Evolutionary conservation across 2,888 invertebrate genomes (phyloP).

Genomic region (Xestia rhomboidea): DNA sequence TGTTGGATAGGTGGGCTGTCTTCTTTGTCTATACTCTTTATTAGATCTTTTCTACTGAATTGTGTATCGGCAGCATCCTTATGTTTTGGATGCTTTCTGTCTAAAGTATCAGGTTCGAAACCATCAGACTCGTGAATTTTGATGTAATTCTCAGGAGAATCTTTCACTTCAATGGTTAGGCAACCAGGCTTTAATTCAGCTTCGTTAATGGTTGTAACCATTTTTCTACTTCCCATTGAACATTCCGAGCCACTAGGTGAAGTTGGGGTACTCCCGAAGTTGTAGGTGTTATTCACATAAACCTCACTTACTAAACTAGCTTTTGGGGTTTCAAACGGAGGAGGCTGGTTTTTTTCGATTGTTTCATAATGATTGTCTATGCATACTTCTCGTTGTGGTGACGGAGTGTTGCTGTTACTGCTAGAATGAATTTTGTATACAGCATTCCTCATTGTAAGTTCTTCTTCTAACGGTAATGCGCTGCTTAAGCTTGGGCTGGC

Average conservation of each 20-base stretch:
- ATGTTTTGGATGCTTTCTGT: conserved; percentile 92
- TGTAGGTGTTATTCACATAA: conserved; percentile 94
- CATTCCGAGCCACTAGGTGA: conserved; percentile 91
- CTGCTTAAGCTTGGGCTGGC: conserved; percentile 94
- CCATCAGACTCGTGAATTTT: conserved; percentile 95
- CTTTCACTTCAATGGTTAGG: conserved; percentile 95
- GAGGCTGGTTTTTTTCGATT: conserved; percentile 72
- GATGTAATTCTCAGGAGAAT: conserved; percentile 94
- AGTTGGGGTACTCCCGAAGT: conserved; percentile 91
- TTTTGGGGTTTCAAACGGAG: conserved; percentile 69
- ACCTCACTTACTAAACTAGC: conserved; percentile 93
- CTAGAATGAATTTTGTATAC: conserved; percentile 92
- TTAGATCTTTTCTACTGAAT: conserved; percentile 82
- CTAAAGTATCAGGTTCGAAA: conserved; percentile 96
- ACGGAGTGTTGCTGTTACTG: conserved; percentile 88
- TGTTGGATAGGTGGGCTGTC: conserved; percentile 80
- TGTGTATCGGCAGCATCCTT: conserved; percentile 78
- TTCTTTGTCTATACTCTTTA: conserved; percentile 77
- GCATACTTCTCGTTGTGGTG: conserved; percentile 81
- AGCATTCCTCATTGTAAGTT: conserved; percentile 94
- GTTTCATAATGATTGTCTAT: conserved; percentile 87
- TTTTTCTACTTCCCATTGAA: conserved; percentile 90
- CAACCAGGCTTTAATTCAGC: conserved; percentile 93
- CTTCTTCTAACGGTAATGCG: conserved; percentile 94
- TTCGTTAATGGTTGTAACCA: conserved; percentile 87